phyloP scores from a whole-genome alignment of 1,140 invertebrate genomes.

The Lepidurus arcticus region DNA sequence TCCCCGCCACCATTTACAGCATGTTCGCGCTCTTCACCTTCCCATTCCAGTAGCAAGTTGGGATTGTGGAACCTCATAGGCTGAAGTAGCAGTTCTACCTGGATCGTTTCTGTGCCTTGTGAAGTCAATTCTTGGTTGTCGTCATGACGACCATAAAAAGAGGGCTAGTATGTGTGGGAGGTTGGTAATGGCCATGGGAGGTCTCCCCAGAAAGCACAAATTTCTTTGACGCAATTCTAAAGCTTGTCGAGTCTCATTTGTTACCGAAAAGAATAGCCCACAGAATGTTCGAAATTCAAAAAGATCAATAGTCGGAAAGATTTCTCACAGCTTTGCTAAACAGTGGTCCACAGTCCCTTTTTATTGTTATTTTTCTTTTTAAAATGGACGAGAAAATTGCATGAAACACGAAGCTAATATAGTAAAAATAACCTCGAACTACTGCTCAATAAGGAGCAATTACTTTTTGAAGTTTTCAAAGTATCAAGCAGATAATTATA shows the following conservation, averaged over 20 bases:
- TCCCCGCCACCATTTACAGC: background rate
- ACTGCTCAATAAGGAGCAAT: no score
- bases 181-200: background rate
- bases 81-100: background rate
- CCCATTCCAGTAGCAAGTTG: background rate
- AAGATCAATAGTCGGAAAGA: no score
- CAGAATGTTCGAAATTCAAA: no score
- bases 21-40: background rate
- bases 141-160: conserved; percentile 19
- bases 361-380: no score
- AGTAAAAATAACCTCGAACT: no score
- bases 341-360: no score
- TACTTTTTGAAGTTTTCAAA: no score
- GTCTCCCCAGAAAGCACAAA: background rate
- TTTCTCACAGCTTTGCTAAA: no score
- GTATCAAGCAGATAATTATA: no score
- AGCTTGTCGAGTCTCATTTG: background rate
- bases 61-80: background rate
- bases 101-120: background rate
- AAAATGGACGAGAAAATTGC: no score
- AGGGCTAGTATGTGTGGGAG: background rate
- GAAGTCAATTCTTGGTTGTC: conserved; percentile 15
- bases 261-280: background rate
- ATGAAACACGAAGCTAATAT: no score
- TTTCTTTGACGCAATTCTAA: background rate